Percentiles rank a stretch among this genome's conserved stretches.
Evolutionary conservation across 1,140 invertebrate species (phyloP).

Genomic region (Caenorhabditis inopinata): DNA sequence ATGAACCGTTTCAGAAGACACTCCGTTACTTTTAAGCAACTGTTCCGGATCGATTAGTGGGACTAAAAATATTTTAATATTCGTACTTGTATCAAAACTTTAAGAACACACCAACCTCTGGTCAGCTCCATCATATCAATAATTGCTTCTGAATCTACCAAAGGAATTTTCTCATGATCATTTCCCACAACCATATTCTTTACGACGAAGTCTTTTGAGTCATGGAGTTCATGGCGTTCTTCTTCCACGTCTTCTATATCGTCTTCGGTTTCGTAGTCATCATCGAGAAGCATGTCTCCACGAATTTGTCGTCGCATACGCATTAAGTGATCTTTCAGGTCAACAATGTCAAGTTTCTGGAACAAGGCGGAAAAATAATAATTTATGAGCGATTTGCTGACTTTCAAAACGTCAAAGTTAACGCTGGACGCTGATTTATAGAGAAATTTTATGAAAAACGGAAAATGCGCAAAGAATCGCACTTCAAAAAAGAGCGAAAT

Average conservation of each 20-base stretch:
- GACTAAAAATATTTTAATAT: background rate
- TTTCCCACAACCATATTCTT: background rate
- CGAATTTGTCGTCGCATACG: background rate
- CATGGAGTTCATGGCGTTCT: background rate
- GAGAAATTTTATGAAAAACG: too few relatives aligned
- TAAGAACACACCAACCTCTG: background rate
- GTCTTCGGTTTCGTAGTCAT: background rate
- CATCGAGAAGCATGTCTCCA: background rate
- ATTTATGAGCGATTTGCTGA: too few relatives aligned
- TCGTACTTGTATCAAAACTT: background rate
- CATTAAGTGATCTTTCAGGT: background rate
- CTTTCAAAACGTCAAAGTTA: too few relatives aligned
- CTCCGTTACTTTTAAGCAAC: background rate
- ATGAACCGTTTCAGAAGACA: background rate
- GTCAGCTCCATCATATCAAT: constrained; percentile 22
- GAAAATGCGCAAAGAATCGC: too few relatives aligned
- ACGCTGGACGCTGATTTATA: too few relatives aligned
- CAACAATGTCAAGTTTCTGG: background rate
- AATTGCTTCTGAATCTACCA: background rate
- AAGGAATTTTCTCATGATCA: background rate
- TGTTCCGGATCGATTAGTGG: background rate
- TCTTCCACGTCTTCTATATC: background rate
- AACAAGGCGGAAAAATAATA: too few relatives aligned
- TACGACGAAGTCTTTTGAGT: background rate
- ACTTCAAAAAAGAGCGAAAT: too few relatives aligned